Evolutionary conservation across 1,140 invertebrate genomes (phyloP).

Genomic region (Halesus radiatus): DNA sequence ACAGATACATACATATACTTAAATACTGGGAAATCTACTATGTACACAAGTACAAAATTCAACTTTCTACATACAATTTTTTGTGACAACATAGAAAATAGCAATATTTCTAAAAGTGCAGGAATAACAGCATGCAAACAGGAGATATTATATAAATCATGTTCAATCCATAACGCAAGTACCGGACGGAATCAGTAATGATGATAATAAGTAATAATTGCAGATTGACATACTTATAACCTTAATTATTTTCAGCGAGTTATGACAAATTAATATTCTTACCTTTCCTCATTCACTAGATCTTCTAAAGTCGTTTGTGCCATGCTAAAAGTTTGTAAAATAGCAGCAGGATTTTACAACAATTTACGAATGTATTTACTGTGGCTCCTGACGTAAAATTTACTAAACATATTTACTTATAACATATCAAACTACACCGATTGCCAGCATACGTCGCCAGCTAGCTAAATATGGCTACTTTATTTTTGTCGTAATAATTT

Average conservation of each 20-base stretch:
- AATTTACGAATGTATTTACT: background rate
- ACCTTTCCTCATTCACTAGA: conserved; percentile 41
- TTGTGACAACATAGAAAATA: background rate
- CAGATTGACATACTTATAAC: conserved; percentile 46
- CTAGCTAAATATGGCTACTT: conserved; percentile 28
- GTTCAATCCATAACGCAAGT: too few species aligned
- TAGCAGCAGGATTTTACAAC: conserved; percentile 2
- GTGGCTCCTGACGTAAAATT: conserved; percentile 6
- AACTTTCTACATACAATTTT: background rate
- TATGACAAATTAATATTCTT: conserved; percentile 14
- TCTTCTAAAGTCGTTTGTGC: conserved; percentile 28
- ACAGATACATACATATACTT: too few species aligned
- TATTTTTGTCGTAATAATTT: background rate
- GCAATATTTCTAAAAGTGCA: background rate
- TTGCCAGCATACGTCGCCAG: conserved; percentile 17
- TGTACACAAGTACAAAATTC: background rate
- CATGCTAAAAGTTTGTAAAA: conserved; percentile 5
- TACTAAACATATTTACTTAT: conserved; percentile 2
- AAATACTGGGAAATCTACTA: too few species aligned
- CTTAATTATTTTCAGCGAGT: conserved; percentile 33
- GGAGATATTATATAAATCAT: too few species aligned
- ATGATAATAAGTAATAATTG: background rate
- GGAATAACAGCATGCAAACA: background rate
- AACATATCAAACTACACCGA: background rate
- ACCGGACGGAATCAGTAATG: too few species aligned